Evolutionary conservation across 2,113 vertebrate species (phyloP).

Genomic region (Camelus bactrianus): DNA sequence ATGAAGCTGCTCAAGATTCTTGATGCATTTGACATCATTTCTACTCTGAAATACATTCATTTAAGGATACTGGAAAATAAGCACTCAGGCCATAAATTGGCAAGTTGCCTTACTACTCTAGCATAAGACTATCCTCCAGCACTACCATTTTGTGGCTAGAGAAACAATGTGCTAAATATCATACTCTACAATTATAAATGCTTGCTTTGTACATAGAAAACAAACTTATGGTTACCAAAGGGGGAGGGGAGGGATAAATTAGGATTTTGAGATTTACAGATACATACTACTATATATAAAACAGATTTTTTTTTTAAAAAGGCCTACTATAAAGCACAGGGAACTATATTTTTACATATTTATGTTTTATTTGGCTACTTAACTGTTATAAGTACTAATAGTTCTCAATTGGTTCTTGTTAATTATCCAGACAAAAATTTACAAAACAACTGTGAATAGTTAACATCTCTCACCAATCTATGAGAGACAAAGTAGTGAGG

Average conservation of each 20-base stretch:
- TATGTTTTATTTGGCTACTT: constrained; percentile 15
- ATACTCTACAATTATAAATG: neutral
- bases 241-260: no score
- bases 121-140: neutral
- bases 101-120: neutral
- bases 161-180: neutral
- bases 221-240: neutral
- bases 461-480: neutral
- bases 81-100: neutral
- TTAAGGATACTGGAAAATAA: neutral
- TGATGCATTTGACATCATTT: neutral
- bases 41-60: constrained; percentile 27
- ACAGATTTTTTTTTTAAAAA: no score
- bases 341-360: neutral
- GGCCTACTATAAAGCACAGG: neutral
- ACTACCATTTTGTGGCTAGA: neutral
- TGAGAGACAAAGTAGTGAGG: neutral
- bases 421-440: neutral
- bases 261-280: no score
- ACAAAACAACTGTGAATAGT: neutral
- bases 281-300: no score
- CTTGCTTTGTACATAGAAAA: neutral
- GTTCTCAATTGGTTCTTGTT: neutral
- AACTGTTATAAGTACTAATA: neutral
- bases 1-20: constrained; percentile 7